Conservation (phyloP, 2,888 invertebrate species). For the Lasioglossum oenotherae region DNA sequence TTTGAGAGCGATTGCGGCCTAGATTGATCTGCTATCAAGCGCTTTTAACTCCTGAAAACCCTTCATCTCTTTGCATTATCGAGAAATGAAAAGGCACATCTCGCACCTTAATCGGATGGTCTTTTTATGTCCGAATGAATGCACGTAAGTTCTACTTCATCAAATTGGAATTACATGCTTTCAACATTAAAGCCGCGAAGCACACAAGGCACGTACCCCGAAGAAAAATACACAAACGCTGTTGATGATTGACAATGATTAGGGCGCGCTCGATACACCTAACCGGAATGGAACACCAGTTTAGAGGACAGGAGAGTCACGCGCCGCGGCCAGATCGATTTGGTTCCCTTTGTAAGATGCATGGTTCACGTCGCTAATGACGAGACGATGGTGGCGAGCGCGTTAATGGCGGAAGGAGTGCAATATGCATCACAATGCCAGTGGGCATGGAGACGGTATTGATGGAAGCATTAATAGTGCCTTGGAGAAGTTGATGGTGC, state of each 20-base stretch:
- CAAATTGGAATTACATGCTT: background rate
- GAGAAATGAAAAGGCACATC: no score
- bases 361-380: slow-evolving; percentile 34
- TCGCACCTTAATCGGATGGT: no score
- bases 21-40: no score
- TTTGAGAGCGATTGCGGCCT: no score
- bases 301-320: background rate
- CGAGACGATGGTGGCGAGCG: background rate
- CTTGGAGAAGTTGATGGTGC: slow-evolving; percentile 1
- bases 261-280: background rate
- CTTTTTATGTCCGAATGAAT: no score
- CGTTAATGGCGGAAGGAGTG: background rate
- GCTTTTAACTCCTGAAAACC: no score
- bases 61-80: no score
- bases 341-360: slow-evolving; percentile 15
- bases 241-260: background rate
- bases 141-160: no score
- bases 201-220: background rate
- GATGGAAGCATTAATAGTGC: background rate
- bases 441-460: background rate
- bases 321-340: slow-evolving; percentile 18
- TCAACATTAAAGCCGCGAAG: background rate
- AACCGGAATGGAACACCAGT: background rate
- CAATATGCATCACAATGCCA: slow-evolving; percentile 21
- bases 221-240: background rate